Percentiles rank a stretch among this genome's conserved stretches.
Evolutionary conservation across 30 jellyfish, hydroid and myxozoan species (phyloP).

Genomic region (Morbakka virulenta): DNA sequence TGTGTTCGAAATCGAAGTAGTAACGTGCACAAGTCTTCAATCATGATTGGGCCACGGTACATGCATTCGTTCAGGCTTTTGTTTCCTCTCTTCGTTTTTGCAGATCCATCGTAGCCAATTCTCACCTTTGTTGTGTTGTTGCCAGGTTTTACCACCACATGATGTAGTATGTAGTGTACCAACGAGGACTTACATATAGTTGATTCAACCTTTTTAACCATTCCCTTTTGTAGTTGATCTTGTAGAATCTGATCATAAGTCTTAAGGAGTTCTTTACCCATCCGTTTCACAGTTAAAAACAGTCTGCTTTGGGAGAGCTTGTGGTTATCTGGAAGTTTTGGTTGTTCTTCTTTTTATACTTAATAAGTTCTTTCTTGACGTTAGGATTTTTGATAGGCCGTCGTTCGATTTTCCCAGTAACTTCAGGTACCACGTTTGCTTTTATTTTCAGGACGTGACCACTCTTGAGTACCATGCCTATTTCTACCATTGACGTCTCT

Average conservation of each 20-base stretch:
- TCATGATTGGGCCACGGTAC: constrained; percentile 36
- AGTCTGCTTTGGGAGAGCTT: no score
- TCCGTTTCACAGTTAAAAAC: no score
- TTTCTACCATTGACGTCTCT: no score
- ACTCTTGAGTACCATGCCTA: no score
- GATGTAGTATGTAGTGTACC: constrained; percentile 38
- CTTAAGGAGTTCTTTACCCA: neutral
- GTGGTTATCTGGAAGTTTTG: no score
- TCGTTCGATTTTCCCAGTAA: no score
- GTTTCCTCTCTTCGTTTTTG: constrained; percentile 22
- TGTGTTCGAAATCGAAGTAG: constrained; percentile 17
- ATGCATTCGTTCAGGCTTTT: constrained; percentile 12
- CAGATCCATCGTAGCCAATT: constrained; percentile 36
- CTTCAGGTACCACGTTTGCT: no score
- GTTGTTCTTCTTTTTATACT: no score
- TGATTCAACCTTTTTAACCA: no score
- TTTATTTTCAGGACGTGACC: no score
- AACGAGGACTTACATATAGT: neutral
- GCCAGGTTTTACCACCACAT: constrained; percentile 13
- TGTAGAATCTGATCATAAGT: neutral
- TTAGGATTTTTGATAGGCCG: no score
- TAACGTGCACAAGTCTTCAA: constrained; percentile 32
- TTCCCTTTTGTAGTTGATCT: constrained; percentile 23
- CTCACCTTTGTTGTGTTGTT: constrained; percentile 18
- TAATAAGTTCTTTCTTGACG: no score